These are phyloP conservation scores for Arge pagana DNA, from an alignment of 2,888 invertebrate genomes.

Conservation along the genomic window DNA sequence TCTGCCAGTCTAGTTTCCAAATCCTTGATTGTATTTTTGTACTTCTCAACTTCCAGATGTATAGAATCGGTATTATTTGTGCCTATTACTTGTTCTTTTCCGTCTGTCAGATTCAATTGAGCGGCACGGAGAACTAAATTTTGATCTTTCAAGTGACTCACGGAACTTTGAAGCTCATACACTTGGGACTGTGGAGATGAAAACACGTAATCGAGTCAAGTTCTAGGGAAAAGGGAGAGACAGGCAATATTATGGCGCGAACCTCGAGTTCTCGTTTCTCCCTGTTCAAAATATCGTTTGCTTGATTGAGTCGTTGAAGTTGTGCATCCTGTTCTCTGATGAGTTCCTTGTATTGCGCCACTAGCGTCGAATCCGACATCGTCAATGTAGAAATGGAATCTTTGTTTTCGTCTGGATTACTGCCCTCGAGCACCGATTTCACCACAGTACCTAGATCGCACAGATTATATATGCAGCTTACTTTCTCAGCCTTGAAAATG, in stretches of 20 bases:
- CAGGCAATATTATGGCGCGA: conserved; percentile 12
- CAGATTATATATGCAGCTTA: no score
- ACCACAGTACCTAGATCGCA: conserved; percentile 61
- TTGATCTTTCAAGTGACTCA: conserved; percentile 81
- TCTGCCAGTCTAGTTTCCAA: conserved; percentile 44
- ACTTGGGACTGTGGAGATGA: conserved; percentile 56
- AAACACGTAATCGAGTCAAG: not conserved
- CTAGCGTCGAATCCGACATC: conserved; percentile 48
- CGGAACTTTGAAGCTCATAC: conserved; percentile 71
- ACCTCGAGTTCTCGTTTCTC: conserved; percentile 49
- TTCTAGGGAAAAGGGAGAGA: not conserved
- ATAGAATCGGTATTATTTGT: conserved; percentile 31
- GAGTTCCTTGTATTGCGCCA: conserved; percentile 85
- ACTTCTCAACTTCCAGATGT: conserved; percentile 42
- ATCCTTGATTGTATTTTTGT: conserved; percentile 39
- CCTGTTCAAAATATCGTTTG: conserved; percentile 38
- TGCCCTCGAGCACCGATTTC: conserved; percentile 59
- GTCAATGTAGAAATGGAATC: conserved; percentile 40
- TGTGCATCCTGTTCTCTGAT: conserved; percentile 88
- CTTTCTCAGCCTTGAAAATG: conserved; percentile 5
- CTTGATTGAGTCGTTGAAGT: conserved; percentile 60
- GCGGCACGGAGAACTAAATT: conserved; percentile 82
- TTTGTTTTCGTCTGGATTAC: conserved; percentile 38
- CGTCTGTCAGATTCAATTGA: conserved; percentile 43
- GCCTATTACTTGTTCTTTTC: conserved; percentile 4